Conservation (phyloP, 1,140 invertebrate genomes). For the Reticulitermes speratus region DNA sequence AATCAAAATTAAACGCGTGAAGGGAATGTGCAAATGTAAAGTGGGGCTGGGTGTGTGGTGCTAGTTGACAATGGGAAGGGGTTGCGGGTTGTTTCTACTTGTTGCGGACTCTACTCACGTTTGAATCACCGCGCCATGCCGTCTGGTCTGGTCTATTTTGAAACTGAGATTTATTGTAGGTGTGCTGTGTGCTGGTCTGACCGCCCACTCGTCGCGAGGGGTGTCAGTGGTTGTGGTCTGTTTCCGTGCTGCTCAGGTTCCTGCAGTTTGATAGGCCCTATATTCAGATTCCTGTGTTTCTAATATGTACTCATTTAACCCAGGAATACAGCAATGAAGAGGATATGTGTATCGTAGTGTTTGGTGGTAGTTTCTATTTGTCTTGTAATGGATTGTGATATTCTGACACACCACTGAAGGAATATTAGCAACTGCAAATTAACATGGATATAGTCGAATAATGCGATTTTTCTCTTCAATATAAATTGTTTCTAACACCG, state of each 20-base stretch:
- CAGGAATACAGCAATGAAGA: no score
- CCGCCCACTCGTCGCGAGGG: background rate
- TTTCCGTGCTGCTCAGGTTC: background rate
- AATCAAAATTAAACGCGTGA: conserved; percentile 17
- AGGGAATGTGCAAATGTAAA: background rate
- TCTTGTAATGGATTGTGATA: no score
- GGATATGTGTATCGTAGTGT: no score
- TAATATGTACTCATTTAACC: no score
- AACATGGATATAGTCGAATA: no score
- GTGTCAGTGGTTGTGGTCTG: background rate
- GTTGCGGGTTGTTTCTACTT: background rate
- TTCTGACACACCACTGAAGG: no score
- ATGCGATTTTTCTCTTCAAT: no score
- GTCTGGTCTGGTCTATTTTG: background rate
- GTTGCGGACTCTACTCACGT: background rate
- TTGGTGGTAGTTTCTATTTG: no score
- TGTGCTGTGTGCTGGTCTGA: background rate
- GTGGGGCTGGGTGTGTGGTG: background rate
- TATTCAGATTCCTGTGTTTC: no score
- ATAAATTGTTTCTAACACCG: no score
- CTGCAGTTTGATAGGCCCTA: no score
- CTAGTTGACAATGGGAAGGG: background rate
- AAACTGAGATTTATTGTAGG: background rate
- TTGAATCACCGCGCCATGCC: background rate
- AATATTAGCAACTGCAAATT: no score